Base-by-base conservation (phyloP, 2,797 vertebrate genomes). In the Paguma larvata region DNA sequence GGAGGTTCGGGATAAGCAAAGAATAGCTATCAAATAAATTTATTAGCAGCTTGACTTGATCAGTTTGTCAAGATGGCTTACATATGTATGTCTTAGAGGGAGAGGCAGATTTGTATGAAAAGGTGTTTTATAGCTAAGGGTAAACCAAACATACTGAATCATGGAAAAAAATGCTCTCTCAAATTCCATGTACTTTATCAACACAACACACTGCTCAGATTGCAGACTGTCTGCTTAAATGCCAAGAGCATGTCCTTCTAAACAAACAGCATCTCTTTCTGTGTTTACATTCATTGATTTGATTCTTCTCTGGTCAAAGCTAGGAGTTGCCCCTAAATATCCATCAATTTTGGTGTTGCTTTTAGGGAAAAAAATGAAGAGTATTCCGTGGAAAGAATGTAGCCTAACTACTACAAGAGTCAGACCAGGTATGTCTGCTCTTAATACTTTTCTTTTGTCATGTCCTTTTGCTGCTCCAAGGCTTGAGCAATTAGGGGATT, bases 111-210 rank as follows among this genome's bases (percentile, higher is more conserved):
- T 95, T 95, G 77, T 53, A 88, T 83, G 97, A 95, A 98, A 97
- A 94, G 98, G 92, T 46, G 97, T 91, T 98, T 98, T 98, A 98
- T 83, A 96, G 88, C 94, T 96, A 97, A 97, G 97, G 98, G 96
- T 97, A 98, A 98, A 98, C 94, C 97, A 98, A 98, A 95, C 78
- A 96, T 88, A 98, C 56, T 98, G 98, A 98, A 98, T 98, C 97
- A 91, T 95, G 94, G 67, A 68, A 98, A 98, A 98, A 97, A 97
- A 96, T 89, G 56, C 46, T 92, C 91, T 98, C 44, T 98, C 92
- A 96, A 96, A 97, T 93, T 91, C 30, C 44, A 34, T 82, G 72
- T 38, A 84, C 78, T 96, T 95, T 96, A 98, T 97, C 91, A 94
- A 86, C 46, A 97, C 94, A 98, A 97, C 51, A 96, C 23, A 63